Percentiles rank a stretch among this genome's conserved stretches.
Evolutionary conservation across 2,888 invertebrate genomes (phyloP).

Genomic region (Punctoribates punctum): DNA sequence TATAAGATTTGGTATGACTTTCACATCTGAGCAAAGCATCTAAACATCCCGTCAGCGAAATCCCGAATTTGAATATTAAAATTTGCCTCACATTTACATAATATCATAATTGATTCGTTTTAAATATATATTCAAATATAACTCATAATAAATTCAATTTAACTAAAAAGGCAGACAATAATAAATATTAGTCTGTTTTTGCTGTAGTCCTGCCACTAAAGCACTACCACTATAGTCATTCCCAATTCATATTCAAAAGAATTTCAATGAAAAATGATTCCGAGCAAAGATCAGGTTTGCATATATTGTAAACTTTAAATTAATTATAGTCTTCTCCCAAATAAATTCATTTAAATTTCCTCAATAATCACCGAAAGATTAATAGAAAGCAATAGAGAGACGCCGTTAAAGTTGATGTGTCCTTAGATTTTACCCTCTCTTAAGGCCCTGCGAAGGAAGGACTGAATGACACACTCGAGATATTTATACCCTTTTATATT

Average conservation of each 20-base stretch:
- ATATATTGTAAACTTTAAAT: conserved; percentile 6
- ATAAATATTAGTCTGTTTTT: neutral
- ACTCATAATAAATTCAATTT: neutral
- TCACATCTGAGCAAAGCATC: neutral
- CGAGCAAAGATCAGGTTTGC: neutral
- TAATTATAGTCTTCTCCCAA: conserved; percentile 6
- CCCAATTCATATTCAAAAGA: neutral
- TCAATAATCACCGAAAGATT: neutral
- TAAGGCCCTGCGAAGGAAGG: no score
- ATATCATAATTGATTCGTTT: neutral
- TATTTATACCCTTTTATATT: no score
- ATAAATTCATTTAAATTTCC: neutral
- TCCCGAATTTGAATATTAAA: neutral
- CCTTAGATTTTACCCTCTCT: no score
- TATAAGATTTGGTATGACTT: conserved; percentile 7
- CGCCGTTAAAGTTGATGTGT: no score
- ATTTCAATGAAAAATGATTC: conserved; percentile 11
- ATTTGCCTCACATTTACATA: conserved; percentile 1
- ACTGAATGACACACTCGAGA: neutral
- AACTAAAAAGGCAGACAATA: neutral
- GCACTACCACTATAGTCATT: neutral
- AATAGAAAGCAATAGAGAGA: no score
- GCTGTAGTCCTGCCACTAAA: no score
- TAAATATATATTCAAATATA: conserved; percentile 20
- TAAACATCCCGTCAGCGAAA: conserved; percentile 9